These are phyloP conservation scores for Eubasilissa regina DNA, from an alignment of 1,140 invertebrate species.

Conservation along the genomic window DNA sequence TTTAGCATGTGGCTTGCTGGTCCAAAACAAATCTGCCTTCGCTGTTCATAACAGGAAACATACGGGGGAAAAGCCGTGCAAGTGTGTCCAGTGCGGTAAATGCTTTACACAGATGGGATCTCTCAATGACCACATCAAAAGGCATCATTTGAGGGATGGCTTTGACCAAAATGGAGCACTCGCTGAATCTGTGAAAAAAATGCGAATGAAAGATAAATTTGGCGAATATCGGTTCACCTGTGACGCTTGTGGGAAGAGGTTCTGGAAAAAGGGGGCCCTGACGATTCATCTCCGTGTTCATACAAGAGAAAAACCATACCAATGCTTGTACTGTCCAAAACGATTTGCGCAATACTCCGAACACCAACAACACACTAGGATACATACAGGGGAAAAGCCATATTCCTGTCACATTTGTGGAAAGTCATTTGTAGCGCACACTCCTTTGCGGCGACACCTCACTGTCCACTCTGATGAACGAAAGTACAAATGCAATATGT, in stretches of 20 bases:
- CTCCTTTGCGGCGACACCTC: conserved; percentile 49
- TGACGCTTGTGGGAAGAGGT: conserved; percentile 52
- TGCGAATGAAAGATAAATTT: conserved; percentile 27
- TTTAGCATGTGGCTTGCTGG: conserved; percentile 22
- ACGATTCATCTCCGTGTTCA: conserved; percentile 49
- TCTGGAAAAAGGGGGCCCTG: conserved; percentile 35
- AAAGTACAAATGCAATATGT: conserved; percentile 63
- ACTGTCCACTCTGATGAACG: conserved; percentile 66
- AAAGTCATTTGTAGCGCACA: conserved; percentile 71
- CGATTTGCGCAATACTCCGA: conserved; percentile 60
- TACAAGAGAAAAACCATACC: conserved; percentile 51
- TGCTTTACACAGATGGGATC: conserved; percentile 51
- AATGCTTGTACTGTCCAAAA: conserved; percentile 41
- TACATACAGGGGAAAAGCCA: conserved; percentile 89
- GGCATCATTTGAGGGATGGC: conserved; percentile 7
- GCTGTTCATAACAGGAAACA: conserved; percentile 49
- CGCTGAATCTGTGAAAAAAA: conserved; percentile 36
- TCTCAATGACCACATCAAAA: conserved; percentile 37
- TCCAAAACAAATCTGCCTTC: conserved; percentile 40
- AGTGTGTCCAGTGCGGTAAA: conserved; percentile 54
- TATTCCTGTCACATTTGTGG: conserved; percentile 79
- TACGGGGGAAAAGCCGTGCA: conserved; percentile 55
- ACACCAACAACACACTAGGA: conserved; percentile 57
- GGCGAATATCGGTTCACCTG: conserved; percentile 44
- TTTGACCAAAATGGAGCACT: background rate